A percentile compares a stretch with the other conserved stretches of the same genome.
Evolutionary conservation across 1,140 invertebrate genomes (phyloP).

Genomic region (Oscheius sp.): DNA sequence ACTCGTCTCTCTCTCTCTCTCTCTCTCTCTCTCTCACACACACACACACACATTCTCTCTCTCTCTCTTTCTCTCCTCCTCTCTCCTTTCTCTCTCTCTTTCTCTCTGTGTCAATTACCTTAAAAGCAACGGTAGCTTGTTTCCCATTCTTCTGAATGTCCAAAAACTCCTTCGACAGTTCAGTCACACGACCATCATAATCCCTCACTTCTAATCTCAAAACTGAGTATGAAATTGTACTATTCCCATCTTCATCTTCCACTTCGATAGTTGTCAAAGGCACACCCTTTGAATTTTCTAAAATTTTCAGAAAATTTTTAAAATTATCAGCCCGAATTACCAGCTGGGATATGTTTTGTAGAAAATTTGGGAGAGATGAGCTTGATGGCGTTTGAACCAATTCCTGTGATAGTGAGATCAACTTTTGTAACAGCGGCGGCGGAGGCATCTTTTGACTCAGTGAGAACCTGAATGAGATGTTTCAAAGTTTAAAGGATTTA

Average conservation of each 20-base stretch:
- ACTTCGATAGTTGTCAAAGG: neutral
- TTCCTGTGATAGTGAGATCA: neutral
- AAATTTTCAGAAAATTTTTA: too few relatives aligned
- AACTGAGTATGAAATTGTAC: neutral
- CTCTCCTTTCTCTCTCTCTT: too few relatives aligned
- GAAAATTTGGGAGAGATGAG: neutral
- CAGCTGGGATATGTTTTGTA: neutral
- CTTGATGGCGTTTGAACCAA: neutral
- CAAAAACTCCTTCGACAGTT: too few relatives aligned
- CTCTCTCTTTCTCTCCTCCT: too few relatives aligned
- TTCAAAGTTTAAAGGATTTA: neutral
- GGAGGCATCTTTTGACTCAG: neutral
- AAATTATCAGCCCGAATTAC: too few relatives aligned
- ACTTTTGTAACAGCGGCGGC: neutral
- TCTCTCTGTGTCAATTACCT: too few relatives aligned
- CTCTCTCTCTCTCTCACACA: too few relatives aligned
- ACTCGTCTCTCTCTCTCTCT: too few relatives aligned
- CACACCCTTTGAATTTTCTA: neutral
- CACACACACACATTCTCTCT: too few relatives aligned
- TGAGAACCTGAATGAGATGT: neutral
- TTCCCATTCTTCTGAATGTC: too few relatives aligned
- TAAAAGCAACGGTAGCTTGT: too few relatives aligned
- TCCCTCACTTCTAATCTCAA: neutral
- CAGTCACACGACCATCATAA: too few relatives aligned
- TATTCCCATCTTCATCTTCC: neutral